A percentile compares a stretch with the other conserved stretches of the same genome.
These are phyloP conservation scores for Leptinotarsa rubiginosa DNA, from an alignment of 2,888 invertebrate species.

Conservation along the genomic window DNA sequence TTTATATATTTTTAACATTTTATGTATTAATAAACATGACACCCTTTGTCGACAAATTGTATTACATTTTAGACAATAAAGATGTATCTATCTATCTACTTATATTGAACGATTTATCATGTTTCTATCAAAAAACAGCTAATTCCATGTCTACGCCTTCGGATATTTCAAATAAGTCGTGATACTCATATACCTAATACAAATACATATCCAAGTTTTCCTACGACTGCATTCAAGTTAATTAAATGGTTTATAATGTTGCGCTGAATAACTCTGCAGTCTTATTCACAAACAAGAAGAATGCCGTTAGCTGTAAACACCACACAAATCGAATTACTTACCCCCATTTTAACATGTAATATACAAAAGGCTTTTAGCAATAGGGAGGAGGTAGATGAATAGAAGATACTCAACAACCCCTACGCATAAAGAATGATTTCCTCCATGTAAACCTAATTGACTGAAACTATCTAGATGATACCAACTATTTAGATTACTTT, in stretches of 20 bases:
- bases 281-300: conserved; percentile 40
- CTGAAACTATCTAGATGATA: conserved; percentile 57
- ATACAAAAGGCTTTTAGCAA: conserved; percentile 68
- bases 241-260: conserved; percentile 63
- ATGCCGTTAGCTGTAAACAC: conserved; percentile 35
- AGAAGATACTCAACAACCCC: conserved; percentile 51
- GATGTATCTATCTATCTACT: too few species aligned
- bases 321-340: conserved; percentile 67
- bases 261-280: conserved; percentile 50
- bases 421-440: conserved; percentile 53
- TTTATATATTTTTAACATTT: too few species aligned
- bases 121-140: too few species aligned
- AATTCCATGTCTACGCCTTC: too few species aligned
- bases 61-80: too few species aligned
- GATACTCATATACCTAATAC: too few species aligned
- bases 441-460: conserved; percentile 59
- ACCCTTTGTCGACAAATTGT: too few species aligned
- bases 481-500: conserved; percentile 58
- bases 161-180: too few species aligned
- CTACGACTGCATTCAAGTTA: conserved; percentile 60
- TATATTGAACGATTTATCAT: too few species aligned
- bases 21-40: too few species aligned
- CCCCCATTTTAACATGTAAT: conserved; percentile 68
- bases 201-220: too few species aligned
- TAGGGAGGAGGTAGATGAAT: conserved; percentile 63